Conservation (phyloP, 2,888 invertebrate species). For the Andrena marginata region DNA sequence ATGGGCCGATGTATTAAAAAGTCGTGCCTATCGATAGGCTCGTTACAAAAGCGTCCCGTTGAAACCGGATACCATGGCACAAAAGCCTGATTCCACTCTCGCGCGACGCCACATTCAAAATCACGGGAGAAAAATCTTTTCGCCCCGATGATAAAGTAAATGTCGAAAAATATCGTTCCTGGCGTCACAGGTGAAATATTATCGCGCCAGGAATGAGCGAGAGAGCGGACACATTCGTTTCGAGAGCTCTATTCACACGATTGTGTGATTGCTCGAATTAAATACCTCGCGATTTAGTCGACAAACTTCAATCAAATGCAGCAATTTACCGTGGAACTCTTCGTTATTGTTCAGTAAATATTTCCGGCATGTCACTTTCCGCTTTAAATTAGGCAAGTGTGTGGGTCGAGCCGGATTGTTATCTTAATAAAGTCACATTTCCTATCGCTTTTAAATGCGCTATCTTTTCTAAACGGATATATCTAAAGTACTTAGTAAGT, state of each 20-base stretch:
- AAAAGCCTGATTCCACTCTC: slow-evolving; percentile 61
- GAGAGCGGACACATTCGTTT: slow-evolving; percentile 8
- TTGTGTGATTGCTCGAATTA: slow-evolving; percentile 19
- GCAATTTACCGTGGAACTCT: slow-evolving; percentile 1
- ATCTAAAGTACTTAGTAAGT: too few relatives aligned
- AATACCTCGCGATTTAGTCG: slow-evolving; percentile 37
- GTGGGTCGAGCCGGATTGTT: too few relatives aligned
- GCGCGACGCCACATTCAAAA: slow-evolving; percentile 56
- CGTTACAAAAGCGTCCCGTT: slow-evolving; percentile 68
- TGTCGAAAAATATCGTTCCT: slow-evolving; percentile 55
- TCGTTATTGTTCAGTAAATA: neutral
- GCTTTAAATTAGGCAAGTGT: neutral
- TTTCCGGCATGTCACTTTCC: neutral
- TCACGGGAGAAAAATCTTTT: slow-evolving; percentile 64
- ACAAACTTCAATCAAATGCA: slow-evolving; percentile 42
- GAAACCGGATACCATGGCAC: slow-evolving; percentile 59
- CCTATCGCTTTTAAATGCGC: too few relatives aligned
- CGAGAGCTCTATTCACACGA: slow-evolving; percentile 2
- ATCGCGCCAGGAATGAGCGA: slow-evolving; percentile 8
- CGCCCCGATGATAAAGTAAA: slow-evolving; percentile 56
- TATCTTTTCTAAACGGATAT: too few relatives aligned
- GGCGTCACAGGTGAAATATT: slow-evolving; percentile 51
- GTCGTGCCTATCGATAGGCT: slow-evolving; percentile 68
- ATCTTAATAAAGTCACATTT: too few relatives aligned
- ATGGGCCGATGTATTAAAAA: slow-evolving; percentile 65